Percentiles rank a stretch among this genome's conserved stretches.
These are phyloP conservation scores for Staurois parvus DNA, from an alignment of 2,797 vertebrate species.

Conservation along the genomic window DNA sequence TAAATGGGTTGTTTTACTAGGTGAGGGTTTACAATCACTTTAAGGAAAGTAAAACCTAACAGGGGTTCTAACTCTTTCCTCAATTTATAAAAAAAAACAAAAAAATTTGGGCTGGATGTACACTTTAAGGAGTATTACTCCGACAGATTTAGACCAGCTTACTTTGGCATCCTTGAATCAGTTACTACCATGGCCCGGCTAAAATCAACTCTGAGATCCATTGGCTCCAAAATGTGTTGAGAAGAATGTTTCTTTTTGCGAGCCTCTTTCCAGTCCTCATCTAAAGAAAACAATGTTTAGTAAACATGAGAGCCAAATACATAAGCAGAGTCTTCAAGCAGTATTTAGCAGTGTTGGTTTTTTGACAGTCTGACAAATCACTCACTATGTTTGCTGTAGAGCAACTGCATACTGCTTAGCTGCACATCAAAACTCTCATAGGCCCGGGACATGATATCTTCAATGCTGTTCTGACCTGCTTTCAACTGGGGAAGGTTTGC, in stretches of 20 bases:
- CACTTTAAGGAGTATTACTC: not conserved
- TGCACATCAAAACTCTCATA: conserved; percentile 95
- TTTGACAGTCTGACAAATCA: conserved; percentile 19
- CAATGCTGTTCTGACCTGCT: conserved; percentile 79
- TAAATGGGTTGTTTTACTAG: too few relatives aligned
- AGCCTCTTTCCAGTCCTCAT: conserved; percentile 90
- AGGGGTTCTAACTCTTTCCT: too few relatives aligned
- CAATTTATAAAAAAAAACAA: too few relatives aligned
- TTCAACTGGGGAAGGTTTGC: conserved; percentile 84
- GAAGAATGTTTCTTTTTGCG: conserved; percentile 84
- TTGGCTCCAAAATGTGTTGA: conserved; percentile 91
- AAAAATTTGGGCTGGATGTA: too few relatives aligned
- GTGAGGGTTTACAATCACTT: too few relatives aligned
- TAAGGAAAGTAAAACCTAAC: too few relatives aligned
- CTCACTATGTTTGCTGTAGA: conserved; percentile 88
- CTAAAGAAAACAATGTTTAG: conserved; percentile 70
- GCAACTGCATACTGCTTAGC: conserved; percentile 91
- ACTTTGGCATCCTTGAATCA: conserved; percentile 96
- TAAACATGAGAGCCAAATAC: not conserved
- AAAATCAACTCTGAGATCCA: conserved; percentile 91
- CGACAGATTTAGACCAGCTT: conserved; percentile 61
- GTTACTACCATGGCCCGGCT: conserved; percentile 94
- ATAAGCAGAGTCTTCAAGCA: not conserved
- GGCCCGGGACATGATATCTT: conserved; percentile 95
- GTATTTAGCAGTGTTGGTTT: not conserved